A percentile compares a stretch with the other conserved stretches of the same genome.
phyloP scores from a whole-genome alignment of 64 coral and sea anemone genomes.

The Porites australiensis region DNA sequence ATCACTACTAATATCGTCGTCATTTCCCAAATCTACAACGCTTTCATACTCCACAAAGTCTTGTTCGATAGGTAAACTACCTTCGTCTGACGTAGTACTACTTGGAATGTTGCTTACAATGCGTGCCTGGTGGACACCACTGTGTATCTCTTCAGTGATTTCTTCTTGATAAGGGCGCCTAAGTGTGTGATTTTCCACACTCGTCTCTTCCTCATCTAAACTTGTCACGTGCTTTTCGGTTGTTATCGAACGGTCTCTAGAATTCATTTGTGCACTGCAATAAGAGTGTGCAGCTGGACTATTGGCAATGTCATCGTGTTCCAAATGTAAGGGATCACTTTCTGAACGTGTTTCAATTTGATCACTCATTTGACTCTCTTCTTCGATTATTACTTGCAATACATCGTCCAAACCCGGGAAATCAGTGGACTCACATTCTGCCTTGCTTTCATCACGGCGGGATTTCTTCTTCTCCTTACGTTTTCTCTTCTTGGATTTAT shows the following conservation, averaged over 20 bases:
- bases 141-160: background rate
- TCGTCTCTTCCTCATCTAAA: too few species aligned
- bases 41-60: background rate
- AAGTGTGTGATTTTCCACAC: too few species aligned
- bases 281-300: background rate
- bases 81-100: background rate
- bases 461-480: background rate
- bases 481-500: background rate
- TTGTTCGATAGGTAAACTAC: background rate
- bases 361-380: background rate
- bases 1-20: background rate
- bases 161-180: background rate
- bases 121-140: background rate
- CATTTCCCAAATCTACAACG: background rate
- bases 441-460: background rate
- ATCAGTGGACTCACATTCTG: background rate
- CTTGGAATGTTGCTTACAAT: background rate
- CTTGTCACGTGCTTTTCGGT: background rate
- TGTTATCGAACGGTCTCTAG: background rate
- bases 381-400: constrained; percentile 15
- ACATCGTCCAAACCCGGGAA: constrained; percentile 1
- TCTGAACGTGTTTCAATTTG: background rate
- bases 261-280: background rate
- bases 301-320: background rate
- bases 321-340: background rate